Percentiles rank a stretch among this genome's conserved stretches.
Evolutionary conservation across 2,888 invertebrate species (phyloP).

Genomic region (Ptilodon capucinus): DNA sequence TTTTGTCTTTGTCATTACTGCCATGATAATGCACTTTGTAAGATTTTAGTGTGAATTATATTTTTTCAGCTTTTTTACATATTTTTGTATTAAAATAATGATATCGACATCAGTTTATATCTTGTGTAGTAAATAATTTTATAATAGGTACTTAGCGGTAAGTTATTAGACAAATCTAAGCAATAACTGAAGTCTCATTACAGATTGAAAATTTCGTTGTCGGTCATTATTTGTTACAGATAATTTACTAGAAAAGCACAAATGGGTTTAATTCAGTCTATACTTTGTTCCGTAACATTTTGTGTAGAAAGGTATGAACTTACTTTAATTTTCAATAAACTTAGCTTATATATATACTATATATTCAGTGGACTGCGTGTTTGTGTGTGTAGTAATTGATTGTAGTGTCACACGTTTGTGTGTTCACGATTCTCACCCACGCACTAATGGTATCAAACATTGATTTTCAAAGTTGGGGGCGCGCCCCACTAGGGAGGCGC

Average conservation of each 20-base stretch:
- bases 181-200: too few relatives aligned
- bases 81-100: constrained; percentile 14
- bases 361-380: too few relatives aligned
- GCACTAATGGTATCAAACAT: too few relatives aligned
- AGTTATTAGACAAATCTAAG: background rate
- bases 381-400: too few relatives aligned
- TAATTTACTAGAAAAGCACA: constrained; percentile 11
- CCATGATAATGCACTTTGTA: constrained; percentile 10
- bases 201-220: too few relatives aligned
- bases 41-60: constrained; percentile 8
- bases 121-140: background rate
- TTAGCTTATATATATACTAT: too few relatives aligned
- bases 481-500: too few relatives aligned
- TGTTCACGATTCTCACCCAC: too few relatives aligned
- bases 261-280: constrained; percentile 68
- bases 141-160: background rate
- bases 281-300: constrained; percentile 65
- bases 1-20: constrained; percentile 5
- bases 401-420: too few relatives aligned
- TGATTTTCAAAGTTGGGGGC: too few relatives aligned
- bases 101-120: background rate
- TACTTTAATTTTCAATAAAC: background rate
- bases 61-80: constrained; percentile 6
- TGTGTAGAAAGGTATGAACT: constrained; percentile 63
- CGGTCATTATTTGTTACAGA: constrained; percentile 4